Base-by-base conservation (phyloP, 2,888 invertebrate genomes). In the Trachelus iudaicus region DNA sequence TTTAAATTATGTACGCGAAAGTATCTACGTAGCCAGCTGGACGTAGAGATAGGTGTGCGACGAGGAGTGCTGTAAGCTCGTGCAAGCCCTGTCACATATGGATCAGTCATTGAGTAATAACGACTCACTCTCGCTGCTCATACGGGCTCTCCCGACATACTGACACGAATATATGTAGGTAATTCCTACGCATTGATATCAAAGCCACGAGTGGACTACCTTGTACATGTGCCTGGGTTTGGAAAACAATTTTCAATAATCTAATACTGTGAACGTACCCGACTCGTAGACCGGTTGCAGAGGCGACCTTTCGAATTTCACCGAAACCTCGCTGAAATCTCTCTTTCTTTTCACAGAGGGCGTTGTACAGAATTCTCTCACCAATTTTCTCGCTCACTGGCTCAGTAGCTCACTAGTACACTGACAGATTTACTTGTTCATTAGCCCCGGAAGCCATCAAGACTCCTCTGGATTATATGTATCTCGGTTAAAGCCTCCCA, bases 71-170 rank as follows among this genome's bases (percentile, higher is more conserved):
- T 56, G 56, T 56, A 56, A 2, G 23, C 4, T 74, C 37, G 12
- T 34, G 35, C 74, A 74, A 30, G 23, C 35, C 11, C 31, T 75
- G 40, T 75, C 81, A 83, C 78, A 71, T 80, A 69, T 35, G 76
- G 79, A 82, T 82, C 79, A 79, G 80, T 80, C 82, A 83, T 85
- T 85, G 85, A 85, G 85, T 85, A 85, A 85, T 78, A 73, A 78
- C 77, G 68, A 77, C 79, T 83, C 82, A 85, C 82, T 85, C 84
- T 85, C 85, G 84, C 83, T 82, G 79, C 81, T 82, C 84, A 81
- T 84, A 85, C 82, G 80, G 80, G 79, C 79, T 13, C 81, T 73
- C 81, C 80, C 81, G 84, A 82, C 86, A 85, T 77, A 84, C 82
- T 85, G 83, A 86, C 85, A 86, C 81, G 83, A 85, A 73, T 33